Base-by-base conservation (phyloP, 2,113 vertebrate species). In the Cheirogaleus medius region DNA sequence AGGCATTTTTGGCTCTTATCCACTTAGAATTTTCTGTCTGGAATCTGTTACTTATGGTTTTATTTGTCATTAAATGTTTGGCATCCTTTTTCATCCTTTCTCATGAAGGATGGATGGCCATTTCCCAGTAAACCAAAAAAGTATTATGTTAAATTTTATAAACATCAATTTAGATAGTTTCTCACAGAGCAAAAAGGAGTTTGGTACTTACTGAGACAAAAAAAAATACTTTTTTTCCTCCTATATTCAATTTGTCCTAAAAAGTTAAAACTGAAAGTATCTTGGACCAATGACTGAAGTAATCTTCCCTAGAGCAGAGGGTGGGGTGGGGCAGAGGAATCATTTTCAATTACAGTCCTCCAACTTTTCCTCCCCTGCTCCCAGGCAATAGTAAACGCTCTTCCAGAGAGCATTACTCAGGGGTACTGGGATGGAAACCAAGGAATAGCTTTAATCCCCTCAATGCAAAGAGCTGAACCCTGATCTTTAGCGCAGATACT, bases 41-140 rank as follows among this genome's bases (percentile, higher is more conserved):
- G 93, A 97, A 93, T 94, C 69, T 97, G 80, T 93, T 87, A 94
- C 85, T 95, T 91, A 37, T 29, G 49, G 5, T 91, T 97, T 94
- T 94, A 97, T 89, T 97, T 98, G 93, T 94, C 82, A 96, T 93
- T 97, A 95, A 96, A 90, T 78, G 44, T 96, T 90, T 96, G 69
- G 76, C 44, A 91, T 90, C 69, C 63, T 90, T 92, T 96, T 83
- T 95, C 11, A 68, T 60, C 58, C 63, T 90, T 93, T 96, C 80
- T 94, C 13, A 56, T 49, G n/a, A 92, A 96, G 8, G 14, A 95
- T 52, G 17, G 39, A 92, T 85, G 42, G 37, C 6, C 25, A 97
- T 90, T 97, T 96, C 84, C 71, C 93, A 77, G 77, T 49, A 96
- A 95, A 92, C 42, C 14, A 58, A 73, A 81, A 90, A 80, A 71